phyloP scores from a whole-genome alignment of 2,888 invertebrate species.

The Yponomeuta evonymella region DNA sequence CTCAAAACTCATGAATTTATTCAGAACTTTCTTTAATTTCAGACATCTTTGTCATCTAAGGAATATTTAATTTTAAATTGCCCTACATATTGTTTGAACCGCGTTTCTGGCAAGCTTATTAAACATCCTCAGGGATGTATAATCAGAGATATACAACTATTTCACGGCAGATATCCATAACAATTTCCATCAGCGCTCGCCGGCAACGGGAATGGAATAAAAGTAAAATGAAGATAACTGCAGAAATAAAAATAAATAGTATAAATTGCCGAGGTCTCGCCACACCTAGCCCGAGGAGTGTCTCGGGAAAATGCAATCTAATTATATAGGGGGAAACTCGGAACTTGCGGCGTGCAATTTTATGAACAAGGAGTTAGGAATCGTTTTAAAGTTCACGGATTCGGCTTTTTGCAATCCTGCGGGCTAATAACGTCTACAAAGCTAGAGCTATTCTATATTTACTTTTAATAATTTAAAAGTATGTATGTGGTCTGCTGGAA shows the following conservation, averaged over 20 bases:
- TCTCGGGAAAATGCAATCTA: conserved; percentile 20
- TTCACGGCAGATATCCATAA: background rate
- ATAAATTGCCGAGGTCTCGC: background rate
- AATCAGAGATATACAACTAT: too few relatives aligned
- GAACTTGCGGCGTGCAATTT: conserved; percentile 18
- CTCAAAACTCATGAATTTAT: too few relatives aligned
- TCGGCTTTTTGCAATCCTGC: background rate
- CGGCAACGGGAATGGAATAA: background rate
- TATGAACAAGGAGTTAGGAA: background rate
- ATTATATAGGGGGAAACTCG: conserved; percentile 19
- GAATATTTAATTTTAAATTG: too few relatives aligned
- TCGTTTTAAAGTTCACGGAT: background rate
- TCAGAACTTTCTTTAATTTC: too few relatives aligned
- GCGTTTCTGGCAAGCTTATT: too few relatives aligned
- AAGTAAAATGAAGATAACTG: background rate
- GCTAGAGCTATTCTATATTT: too few relatives aligned
- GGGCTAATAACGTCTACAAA: background rate
- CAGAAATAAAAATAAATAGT: background rate
- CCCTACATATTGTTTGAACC: too few relatives aligned
- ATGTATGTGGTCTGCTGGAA: too few relatives aligned
- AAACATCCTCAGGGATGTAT: too few relatives aligned
- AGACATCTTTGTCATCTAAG: too few relatives aligned
- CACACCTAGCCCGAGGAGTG: background rate
- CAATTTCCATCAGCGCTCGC: background rate
- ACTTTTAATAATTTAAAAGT: too few relatives aligned